Base-by-base conservation (phyloP, 2,888 invertebrate genomes). In the Pteria penguin region DNA sequence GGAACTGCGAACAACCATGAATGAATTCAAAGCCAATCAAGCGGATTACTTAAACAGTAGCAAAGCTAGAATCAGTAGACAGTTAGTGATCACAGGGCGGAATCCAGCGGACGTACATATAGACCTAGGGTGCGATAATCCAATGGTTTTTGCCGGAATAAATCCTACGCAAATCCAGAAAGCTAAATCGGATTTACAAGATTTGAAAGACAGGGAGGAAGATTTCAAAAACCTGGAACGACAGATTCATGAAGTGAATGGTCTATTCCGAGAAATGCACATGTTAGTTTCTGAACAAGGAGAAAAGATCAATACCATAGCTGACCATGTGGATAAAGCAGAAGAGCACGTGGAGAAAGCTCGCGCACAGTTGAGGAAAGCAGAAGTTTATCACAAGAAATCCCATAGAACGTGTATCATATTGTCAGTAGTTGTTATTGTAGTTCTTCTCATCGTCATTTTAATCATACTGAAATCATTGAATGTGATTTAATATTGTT, bases 221-320 rank as follows among this genome's bases (percentile, higher is more conserved):
- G 87, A 86, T 68, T 86, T 88, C 57, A 80, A 85, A 31, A 80
- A 83, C n/a, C 75, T 88, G n/a, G 88, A 88, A 79, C 81, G 81
- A 63, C 83, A 84, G 75, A 84, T 88, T 0, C 69, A 85, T 24
- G 82, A 86, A 71, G 87, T 88, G 3, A 87, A 88, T 73, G 62
- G 74, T n/a, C 73, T 88, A 31, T 88, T 87, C 67, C 85, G 84
- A 57, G 88, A 87, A n/a, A 80, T 88, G 57, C 85, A 86, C 75
- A 72, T 84, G 14, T 58, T 88, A 57, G 83, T 88, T 18, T 67
- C 82, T 31, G 81, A 80, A 54, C 88, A 88, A 78, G 87, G 88
- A 4, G 87, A 87, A 67, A 82, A 75, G 24, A 62, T 88, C 52
- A 79, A 82, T 63, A 83, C 76, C 18, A 86, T 88, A 54, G 87